Evolutionary conservation across 2,113 vertebrate genomes (phyloP).

Genomic region (Stegostoma tigrinum): DNA sequence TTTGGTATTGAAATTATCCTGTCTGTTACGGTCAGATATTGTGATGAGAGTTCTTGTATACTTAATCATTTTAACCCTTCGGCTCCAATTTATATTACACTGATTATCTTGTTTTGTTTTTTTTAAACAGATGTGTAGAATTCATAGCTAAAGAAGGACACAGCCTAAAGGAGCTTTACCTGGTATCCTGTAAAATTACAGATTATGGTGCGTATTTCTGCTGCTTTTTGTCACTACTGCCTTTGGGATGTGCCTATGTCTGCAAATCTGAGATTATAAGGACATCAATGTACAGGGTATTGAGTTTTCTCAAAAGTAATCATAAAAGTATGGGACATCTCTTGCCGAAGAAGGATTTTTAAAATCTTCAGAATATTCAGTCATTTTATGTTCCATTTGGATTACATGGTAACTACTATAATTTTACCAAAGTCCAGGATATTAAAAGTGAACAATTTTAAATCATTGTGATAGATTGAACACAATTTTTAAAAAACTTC

Average conservation of each 20-base stretch:
- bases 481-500: background rate
- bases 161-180: constrained; percentile 91
- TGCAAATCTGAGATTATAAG: constrained; percentile 28
- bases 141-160: constrained; percentile 95
- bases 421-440: background rate
- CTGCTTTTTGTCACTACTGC: constrained; percentile 41
- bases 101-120: constrained; percentile 40
- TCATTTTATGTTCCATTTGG: background rate
- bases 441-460: background rate
- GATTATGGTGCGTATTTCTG: constrained; percentile 77
- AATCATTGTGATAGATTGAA: background rate
- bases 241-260: constrained; percentile 11
- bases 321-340: constrained; percentile 6
- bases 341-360: constrained; percentile 14
- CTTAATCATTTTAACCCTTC: constrained; percentile 12
- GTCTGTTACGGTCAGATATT: constrained; percentile 4
- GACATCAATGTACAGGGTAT: constrained; percentile 24
- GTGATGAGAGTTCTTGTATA: background rate
- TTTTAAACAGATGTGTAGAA: constrained; percentile 90
- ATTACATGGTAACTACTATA: background rate
- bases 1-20: background rate
- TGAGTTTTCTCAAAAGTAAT: constrained; percentile 10
- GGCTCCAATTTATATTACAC: constrained; percentile 29
- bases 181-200: constrained; percentile 98
- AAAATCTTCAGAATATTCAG: constrained; percentile 18